Evolutionary conservation across 2,113 vertebrate species (phyloP).

Genomic region (Cercopithecus mona): DNA sequence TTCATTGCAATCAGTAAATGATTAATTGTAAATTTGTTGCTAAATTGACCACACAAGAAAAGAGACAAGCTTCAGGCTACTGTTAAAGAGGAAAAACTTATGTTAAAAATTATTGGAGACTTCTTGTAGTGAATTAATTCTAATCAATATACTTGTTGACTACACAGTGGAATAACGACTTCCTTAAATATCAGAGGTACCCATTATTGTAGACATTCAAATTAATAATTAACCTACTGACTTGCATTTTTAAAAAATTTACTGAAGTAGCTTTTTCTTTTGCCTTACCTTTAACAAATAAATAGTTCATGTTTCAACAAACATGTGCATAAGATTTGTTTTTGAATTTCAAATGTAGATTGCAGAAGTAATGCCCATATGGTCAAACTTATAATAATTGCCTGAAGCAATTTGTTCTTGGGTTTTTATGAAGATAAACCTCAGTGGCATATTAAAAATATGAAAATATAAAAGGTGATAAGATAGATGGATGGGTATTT

Average conservation of each 20-base stretch:
- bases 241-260: constrained; percentile 18
- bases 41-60: constrained; percentile 80
- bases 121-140: constrained; percentile 85
- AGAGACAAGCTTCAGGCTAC: constrained; percentile 76
- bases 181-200: constrained; percentile 82
- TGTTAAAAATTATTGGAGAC: constrained; percentile 82
- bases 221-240: constrained; percentile 87
- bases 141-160: constrained; percentile 86
- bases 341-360: constrained; percentile 54
- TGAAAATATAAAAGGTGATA: constrained; percentile 39
- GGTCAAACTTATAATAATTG: constrained; percentile 55
- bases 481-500: background rate
- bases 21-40: constrained; percentile 87
- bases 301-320: constrained; percentile 52
- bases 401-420: constrained; percentile 27
- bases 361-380: constrained; percentile 31
- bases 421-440: constrained; percentile 9
- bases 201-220: constrained; percentile 83
- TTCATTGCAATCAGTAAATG: constrained; percentile 85
- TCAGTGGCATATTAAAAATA: constrained; percentile 36
- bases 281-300: constrained; percentile 71
- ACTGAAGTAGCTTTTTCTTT: constrained; percentile 72
- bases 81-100: constrained; percentile 83
- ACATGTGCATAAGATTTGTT: constrained; percentile 13
- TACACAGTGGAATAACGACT: constrained; percentile 82